These are phyloP conservation scores for Pogonus chalceus DNA, from an alignment of 1,140 invertebrate species.

Conservation along the genomic window DNA sequence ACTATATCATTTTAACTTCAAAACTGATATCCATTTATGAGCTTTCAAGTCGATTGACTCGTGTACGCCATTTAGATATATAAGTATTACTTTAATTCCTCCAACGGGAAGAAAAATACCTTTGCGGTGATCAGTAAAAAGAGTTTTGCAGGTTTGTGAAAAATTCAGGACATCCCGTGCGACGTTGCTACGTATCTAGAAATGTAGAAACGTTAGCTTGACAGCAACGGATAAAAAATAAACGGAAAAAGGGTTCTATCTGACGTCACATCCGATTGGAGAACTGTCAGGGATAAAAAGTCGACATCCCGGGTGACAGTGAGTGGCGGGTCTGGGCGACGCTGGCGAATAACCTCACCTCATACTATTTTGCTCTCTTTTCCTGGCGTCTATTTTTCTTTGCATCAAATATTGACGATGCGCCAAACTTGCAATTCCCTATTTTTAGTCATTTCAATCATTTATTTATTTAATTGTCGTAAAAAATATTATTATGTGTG, in stretches of 20 bases:
- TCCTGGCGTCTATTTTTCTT: too few relatives aligned
- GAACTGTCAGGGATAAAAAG: conserved; percentile 5
- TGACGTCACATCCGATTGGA: conserved; percentile 6
- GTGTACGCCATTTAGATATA: too few relatives aligned
- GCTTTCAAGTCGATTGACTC: background rate
- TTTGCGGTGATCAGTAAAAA: too few relatives aligned
- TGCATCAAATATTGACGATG: too few relatives aligned
- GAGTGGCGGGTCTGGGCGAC: background rate
- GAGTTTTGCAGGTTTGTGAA: background rate
- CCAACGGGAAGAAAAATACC: too few relatives aligned
- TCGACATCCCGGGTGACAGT: conserved; percentile 5
- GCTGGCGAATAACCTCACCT: too few relatives aligned
- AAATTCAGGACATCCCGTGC: background rate
- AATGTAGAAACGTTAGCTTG: background rate
- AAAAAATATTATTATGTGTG: too few relatives aligned
- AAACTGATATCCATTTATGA: background rate
- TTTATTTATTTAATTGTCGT: too few relatives aligned
- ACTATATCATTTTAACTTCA: background rate
- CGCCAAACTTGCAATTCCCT: too few relatives aligned
- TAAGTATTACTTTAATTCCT: too few relatives aligned
- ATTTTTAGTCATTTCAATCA: too few relatives aligned
- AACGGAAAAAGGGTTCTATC: conserved; percentile 7
- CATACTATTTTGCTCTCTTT: too few relatives aligned
- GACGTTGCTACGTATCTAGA: background rate
- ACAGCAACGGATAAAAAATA: conserved; percentile 3